These are phyloP conservation scores for Alcedo quadribrachys DNA, from an alignment of 2,797 vertebrate species.

Conservation along the genomic window DNA sequence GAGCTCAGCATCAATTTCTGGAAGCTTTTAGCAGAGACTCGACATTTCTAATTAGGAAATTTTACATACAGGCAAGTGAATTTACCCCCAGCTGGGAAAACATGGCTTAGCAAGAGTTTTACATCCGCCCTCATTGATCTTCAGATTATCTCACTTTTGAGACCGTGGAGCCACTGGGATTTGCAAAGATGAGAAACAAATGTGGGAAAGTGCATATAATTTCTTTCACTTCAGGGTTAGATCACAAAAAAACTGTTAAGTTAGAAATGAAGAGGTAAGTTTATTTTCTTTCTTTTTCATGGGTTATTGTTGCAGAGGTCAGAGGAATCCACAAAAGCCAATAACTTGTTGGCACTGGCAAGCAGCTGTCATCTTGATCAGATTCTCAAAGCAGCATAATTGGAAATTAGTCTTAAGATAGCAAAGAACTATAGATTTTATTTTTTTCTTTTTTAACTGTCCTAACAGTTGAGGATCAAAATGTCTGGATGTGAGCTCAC, in stretches of 20 bases:
- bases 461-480: neutral
- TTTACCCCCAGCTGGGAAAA: constrained; percentile 94
- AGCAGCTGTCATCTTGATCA: constrained; percentile 13
- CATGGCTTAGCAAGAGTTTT: constrained; percentile 92
- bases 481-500: neutral
- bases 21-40: constrained; percentile 77
- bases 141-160: constrained; percentile 92
- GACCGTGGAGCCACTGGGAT: constrained; percentile 83
- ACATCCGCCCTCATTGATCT: constrained; percentile 95
- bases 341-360: neutral
- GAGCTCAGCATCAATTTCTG: constrained; percentile 63
- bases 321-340: constrained; percentile 14
- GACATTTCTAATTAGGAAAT: constrained; percentile 85
- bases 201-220: constrained; percentile 85
- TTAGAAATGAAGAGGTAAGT: constrained; percentile 60
- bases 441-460: neutral
- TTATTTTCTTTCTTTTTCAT: constrained; percentile 46
- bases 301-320: constrained; percentile 36
- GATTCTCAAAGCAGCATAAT: neutral
- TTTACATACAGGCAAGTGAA: constrained; percentile 88
- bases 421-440: neutral
- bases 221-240: constrained; percentile 79
- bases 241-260: constrained; percentile 71
- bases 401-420: constrained; percentile 9
- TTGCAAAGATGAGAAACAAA: constrained; percentile 81